Evolutionary conservation across 2,113 vertebrate species (phyloP).

Genomic region (Myotis lucifugus): DNA sequence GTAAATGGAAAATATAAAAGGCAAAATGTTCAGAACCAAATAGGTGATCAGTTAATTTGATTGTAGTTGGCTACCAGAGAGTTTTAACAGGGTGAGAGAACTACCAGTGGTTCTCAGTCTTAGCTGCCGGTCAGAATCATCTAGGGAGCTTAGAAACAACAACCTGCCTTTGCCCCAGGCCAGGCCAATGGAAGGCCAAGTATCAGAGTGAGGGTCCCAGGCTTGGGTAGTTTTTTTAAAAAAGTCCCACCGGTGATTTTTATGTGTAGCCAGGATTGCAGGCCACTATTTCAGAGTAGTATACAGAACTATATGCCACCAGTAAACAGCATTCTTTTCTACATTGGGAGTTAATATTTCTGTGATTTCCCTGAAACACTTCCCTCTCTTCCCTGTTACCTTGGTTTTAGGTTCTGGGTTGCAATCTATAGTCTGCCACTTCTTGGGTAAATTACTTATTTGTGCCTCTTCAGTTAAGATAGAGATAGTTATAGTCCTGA

Average conservation of each 20-base stretch:
- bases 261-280: neutral
- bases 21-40: neutral
- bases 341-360: neutral
- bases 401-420: slow-evolving; percentile 40
- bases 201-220: neutral
- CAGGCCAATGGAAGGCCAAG: neutral
- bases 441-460: slow-evolving; percentile 12
- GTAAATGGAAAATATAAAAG: slow-evolving; percentile 27
- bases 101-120: neutral
- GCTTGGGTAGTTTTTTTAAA: neutral
- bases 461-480: slow-evolving; percentile 22
- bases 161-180: neutral
- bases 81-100: neutral
- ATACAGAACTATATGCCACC: neutral
- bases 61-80: slow-evolving; percentile 31
- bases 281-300: neutral
- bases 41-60: slow-evolving; percentile 14
- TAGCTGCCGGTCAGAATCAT: neutral
- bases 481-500: neutral
- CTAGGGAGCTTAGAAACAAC: neutral
- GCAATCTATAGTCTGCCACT: neutral
- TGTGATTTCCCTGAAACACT: neutral
- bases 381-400: neutral
- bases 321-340: neutral
- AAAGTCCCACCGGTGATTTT: neutral